phyloP scores from a whole-genome alignment of 2,888 invertebrate species.

The Rotaria magnacalcarata region DNA sequence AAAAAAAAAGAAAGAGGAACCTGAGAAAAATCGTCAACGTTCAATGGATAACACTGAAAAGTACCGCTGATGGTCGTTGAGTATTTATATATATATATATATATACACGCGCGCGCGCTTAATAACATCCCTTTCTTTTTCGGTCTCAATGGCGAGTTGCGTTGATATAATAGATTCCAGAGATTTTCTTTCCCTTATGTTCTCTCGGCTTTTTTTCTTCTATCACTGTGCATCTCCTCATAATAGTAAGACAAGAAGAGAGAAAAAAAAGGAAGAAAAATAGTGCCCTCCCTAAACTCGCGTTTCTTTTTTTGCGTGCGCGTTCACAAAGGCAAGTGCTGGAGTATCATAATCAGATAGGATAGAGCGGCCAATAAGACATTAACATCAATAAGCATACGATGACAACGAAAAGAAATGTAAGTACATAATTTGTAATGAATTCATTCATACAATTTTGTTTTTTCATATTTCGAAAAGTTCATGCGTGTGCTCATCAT shows the following conservation, averaged over 20 bases:
- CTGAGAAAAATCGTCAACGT: not conserved
- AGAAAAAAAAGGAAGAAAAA: not conserved
- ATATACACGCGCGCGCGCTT: too few relatives aligned
- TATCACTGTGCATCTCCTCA: not conserved
- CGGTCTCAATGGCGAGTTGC: not conserved
- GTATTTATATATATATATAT: not conserved
- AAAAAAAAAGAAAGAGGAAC: not conserved
- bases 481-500: not conserved
- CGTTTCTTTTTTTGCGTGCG: not conserved
- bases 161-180: not conserved
- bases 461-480: not conserved
- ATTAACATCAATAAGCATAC: not conserved
- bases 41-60: not conserved
- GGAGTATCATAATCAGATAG: not conserved
- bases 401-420: not conserved
- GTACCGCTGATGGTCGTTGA: not conserved
- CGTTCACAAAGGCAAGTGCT: not conserved
- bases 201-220: not conserved
- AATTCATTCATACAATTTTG: not conserved
- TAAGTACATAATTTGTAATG: not conserved
- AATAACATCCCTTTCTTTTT: slow-evolving; percentile 2
- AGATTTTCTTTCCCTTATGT: slow-evolving; percentile 12
- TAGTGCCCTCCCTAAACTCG: not conserved
- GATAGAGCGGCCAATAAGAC: not conserved
- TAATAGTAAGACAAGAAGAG: not conserved